Percentiles rank a stretch among this genome's conserved stretches.
These are phyloP conservation scores for Enteromius radiatus DNA, from an alignment of 2,797 vertebrate species.

Conservation along the genomic window DNA sequence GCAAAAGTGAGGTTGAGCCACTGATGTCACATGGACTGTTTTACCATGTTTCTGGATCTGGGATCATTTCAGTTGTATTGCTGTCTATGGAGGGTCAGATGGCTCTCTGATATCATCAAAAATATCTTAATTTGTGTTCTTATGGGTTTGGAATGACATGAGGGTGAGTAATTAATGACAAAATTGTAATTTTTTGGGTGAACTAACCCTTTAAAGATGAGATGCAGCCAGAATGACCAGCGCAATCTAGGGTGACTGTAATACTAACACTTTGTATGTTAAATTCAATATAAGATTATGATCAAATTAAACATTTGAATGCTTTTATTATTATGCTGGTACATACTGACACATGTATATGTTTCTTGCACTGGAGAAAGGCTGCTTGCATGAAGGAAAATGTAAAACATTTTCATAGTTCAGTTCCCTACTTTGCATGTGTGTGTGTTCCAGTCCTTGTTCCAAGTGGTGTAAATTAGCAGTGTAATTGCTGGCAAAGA, in stretches of 20 bases:
- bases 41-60: too few species aligned
- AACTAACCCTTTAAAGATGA: not conserved
- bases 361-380: not conserved
- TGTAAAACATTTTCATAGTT: conserved; percentile 6
- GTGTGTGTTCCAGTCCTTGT: conserved; percentile 1
- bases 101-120: too few species aligned
- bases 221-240: not conserved
- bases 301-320: not conserved
- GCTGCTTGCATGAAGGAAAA: not conserved
- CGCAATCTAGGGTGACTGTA: not conserved
- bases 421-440: not conserved
- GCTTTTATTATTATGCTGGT: not conserved
- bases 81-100: too few species aligned
- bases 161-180: too few species aligned
- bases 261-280: not conserved
- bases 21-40: too few species aligned
- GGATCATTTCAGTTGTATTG: too few species aligned
- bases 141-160: too few species aligned
- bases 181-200: too few species aligned
- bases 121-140: too few species aligned
- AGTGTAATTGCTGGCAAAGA: conserved; percentile 57
- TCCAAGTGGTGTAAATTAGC: conserved; percentile 62
- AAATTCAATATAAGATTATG: not conserved
- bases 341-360: not conserved
- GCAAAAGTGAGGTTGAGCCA: too few species aligned